Evolutionary conservation across 2,797 vertebrate species (phyloP).

Genomic region (Mormyrops attenuatus): DNA sequence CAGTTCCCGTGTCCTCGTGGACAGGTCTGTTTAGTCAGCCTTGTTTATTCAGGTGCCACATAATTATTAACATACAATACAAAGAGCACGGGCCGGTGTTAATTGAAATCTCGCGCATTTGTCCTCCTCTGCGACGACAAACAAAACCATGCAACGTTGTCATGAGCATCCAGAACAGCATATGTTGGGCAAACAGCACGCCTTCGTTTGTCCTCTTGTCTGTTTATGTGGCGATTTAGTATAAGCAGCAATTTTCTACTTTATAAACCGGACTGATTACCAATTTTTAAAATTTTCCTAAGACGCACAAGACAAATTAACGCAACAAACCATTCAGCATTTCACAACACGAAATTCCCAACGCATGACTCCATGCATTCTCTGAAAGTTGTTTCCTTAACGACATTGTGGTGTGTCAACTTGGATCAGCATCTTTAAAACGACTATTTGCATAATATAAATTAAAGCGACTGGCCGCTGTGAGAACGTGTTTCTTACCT

Average conservation of each 20-base stretch:
- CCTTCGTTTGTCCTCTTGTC: background rate
- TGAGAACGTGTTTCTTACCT: background rate
- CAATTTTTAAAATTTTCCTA: background rate
- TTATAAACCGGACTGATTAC: background rate
- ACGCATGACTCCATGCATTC: background rate
- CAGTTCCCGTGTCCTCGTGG: constrained; percentile 47
- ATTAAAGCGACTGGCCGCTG: background rate
- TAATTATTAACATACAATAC: constrained; percentile 37
- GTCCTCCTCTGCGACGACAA: background rate
- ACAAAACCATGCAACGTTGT: constrained; percentile 14
- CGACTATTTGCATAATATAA: background rate
- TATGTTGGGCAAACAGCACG: background rate
- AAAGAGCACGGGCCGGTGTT: constrained; percentile 23
- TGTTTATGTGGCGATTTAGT: background rate
- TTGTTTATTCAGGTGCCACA: constrained; percentile 59
- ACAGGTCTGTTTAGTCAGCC: constrained; percentile 41
- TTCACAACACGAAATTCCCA: background rate
- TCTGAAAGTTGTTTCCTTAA: background rate
- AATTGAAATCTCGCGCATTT: constrained; percentile 27
- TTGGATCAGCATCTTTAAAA: background rate
- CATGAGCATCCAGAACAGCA: background rate
- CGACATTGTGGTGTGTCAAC: background rate
- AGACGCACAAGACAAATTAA: background rate
- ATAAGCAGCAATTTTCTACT: background rate
- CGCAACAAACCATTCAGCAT: background rate